phyloP scores from a whole-genome alignment of 2,888 invertebrate genomes.

The Morpho helenor region DNA sequence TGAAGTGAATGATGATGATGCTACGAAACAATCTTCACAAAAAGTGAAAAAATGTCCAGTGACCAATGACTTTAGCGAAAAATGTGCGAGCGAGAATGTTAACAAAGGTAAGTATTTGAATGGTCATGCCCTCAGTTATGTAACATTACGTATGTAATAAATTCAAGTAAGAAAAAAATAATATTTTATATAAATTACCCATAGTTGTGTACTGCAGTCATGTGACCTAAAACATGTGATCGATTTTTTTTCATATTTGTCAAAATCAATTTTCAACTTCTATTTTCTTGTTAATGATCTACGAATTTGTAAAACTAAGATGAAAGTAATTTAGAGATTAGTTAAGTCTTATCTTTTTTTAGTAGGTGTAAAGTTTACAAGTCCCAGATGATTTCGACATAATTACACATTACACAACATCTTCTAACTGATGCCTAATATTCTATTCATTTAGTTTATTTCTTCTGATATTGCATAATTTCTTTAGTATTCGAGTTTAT shows the following conservation, averaged over 20 bases:
- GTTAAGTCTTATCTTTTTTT: too few species aligned
- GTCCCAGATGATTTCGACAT: too few species aligned
- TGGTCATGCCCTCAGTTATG: conserved; percentile 72
- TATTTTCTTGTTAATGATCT: background rate
- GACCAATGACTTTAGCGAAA: conserved; percentile 62
- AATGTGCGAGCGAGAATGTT: conserved; percentile 61
- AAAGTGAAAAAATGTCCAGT: conserved; percentile 76
- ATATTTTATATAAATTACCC: conserved; percentile 32
- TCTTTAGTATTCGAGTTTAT: too few species aligned
- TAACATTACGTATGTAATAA: conserved; percentile 56
- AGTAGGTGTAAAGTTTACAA: too few species aligned
- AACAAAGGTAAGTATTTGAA: conserved; percentile 68
- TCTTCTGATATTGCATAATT: too few species aligned
- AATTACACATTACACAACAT: too few species aligned
- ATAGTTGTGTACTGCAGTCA: conserved; percentile 40
- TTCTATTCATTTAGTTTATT: too few species aligned
- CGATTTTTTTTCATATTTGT: conserved; percentile 20
- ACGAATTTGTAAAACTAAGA: too few species aligned
- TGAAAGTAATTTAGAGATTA: too few species aligned
- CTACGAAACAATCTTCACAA: conserved; percentile 64
- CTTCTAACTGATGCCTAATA: too few species aligned
- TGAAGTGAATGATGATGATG: conserved; percentile 78
- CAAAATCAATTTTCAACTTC: background rate
- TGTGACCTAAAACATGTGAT: conserved; percentile 70
- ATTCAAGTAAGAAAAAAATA: conserved; percentile 41